These are phyloP conservation scores for Catostomus latipinnis DNA, from an alignment of 2,797 vertebrate species.

Conservation along the genomic window DNA sequence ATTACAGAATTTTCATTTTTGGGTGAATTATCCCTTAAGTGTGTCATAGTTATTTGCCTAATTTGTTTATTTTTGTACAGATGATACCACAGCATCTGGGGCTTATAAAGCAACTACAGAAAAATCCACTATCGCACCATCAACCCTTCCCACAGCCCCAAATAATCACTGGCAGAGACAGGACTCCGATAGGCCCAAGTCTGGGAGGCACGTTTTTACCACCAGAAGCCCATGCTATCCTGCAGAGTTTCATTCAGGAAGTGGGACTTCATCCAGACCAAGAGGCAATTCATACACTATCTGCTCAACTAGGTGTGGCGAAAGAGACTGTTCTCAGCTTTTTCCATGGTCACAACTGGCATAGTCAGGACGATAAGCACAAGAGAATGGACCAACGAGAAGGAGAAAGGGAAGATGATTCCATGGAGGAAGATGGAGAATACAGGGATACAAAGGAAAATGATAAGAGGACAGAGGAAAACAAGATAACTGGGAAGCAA, in stretches of 20 bases:
- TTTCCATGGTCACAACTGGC: conserved; percentile 91
- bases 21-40: too few relatives aligned
- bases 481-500: conserved; percentile 29
- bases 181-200: conserved; percentile 68
- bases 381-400: conserved; percentile 28
- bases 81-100: conserved; percentile 80
- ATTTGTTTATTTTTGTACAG: conserved; percentile 25
- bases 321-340: conserved; percentile 93
- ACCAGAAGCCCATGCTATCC: conserved; percentile 91
- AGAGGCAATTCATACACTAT: conserved; percentile 95
- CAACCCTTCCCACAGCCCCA: conserved; percentile 81
- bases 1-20: too few relatives aligned
- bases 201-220: conserved; percentile 78
- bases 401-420: conserved; percentile 14
- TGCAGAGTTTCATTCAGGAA: conserved; percentile 96
- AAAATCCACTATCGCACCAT: conserved; percentile 70
- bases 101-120: conserved; percentile 82
- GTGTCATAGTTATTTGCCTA: neutral
- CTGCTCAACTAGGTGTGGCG: conserved; percentile 92
- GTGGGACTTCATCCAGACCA: conserved; percentile 95
- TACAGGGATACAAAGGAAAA: conserved; percentile 16
- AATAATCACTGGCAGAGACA: conserved; percentile 8
- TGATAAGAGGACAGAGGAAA: conserved; percentile 20
- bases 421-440: conserved; percentile 32
- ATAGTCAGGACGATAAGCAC: conserved; percentile 79